Base-by-base conservation (phyloP, 2,888 invertebrate species). In the Rhagonycha fulva region DNA sequence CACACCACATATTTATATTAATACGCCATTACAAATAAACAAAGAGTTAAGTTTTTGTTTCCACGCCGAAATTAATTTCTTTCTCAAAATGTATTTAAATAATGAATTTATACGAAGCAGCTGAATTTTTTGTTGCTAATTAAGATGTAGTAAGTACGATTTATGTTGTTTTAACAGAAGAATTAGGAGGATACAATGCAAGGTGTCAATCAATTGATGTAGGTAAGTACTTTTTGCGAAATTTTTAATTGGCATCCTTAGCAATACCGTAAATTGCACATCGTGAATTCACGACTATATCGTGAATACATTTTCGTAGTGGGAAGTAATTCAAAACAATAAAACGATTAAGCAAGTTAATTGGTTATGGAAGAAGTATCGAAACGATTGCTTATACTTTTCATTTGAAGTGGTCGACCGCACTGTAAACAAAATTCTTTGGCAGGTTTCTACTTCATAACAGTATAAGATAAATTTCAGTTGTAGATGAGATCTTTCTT, bases 1-100 rank as follows among this genome's bases (percentile, higher is more conserved):
- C 74, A 73, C 75, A 77, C 75, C 74, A 71, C 79, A 79, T 79
- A 80, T 78, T 78, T 79, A 80, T 76, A 78, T 79, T 80, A 79
- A 79, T 78, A 73, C 70, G 63, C 61, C 76, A 72, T 68, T 74
- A 62, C 70, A 71, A 74, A 71, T 70, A 77, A 75, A 77, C 77
- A 75, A 72, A 68, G 68, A 14, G 70, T 60, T 72, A 26, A 26
- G 47, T 60, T 61, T 61, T 61, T 66, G 63, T 72, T 72, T 72
- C 72, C 68, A 72, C 76, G 69, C 76, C 23, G 10, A 66, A 26
- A 7, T 63, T 63, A 63, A 63, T 24, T 66, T 66, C n/a, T 66
- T 26, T 24, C 24, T 9, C 24, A 26, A 66, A 66, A 66, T 47
- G 5, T n/a, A 47, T 47, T 28, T 28, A 63, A 63, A 66, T 14